Conservation (phyloP, 2,113 vertebrate species). For the Tyto alba region DNA sequence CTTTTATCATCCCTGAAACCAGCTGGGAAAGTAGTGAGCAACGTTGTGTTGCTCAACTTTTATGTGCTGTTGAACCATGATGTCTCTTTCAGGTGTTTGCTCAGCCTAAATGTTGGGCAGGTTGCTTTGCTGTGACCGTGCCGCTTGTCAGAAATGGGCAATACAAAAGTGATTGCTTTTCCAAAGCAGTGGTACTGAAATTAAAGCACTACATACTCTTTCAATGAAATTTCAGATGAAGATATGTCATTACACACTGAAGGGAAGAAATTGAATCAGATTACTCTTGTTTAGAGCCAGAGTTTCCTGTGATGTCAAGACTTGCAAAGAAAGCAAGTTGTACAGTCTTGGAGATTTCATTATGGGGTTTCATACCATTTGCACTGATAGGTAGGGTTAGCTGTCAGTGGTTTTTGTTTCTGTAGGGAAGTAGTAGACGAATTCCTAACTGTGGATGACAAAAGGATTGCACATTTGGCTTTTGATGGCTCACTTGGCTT, state of each 20-base stretch:
- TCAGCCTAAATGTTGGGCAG: not conserved
- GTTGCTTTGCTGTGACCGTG: not conserved
- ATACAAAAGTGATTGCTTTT: not conserved
- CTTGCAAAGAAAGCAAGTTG: not conserved
- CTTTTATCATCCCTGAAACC: not conserved
- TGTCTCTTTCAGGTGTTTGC: not conserved
- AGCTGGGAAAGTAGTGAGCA: not conserved
- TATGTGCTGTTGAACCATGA: not conserved
- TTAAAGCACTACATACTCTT: not conserved
- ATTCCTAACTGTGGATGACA: slow-evolving; percentile 59
- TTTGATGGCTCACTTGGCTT: slow-evolving; percentile 66
- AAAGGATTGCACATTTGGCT: slow-evolving; percentile 63
- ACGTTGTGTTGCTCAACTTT: not conserved
- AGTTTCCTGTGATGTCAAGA: not conserved
- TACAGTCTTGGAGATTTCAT: slow-evolving; percentile 43
- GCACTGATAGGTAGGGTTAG: slow-evolving; percentile 36
- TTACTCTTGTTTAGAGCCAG: not conserved
- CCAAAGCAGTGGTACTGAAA: not conserved
- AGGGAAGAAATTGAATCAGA: not conserved
- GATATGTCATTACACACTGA: not conserved
- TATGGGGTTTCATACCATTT: slow-evolving; percentile 57
- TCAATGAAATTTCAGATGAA: not conserved
- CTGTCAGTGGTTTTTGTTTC: not conserved
- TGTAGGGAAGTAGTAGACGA: slow-evolving; percentile 27
- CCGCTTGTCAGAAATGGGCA: not conserved